These are phyloP conservation scores for Ganaspis brasiliensis DNA, from an alignment of 2,888 invertebrate genomes.

Conservation along the genomic window DNA sequence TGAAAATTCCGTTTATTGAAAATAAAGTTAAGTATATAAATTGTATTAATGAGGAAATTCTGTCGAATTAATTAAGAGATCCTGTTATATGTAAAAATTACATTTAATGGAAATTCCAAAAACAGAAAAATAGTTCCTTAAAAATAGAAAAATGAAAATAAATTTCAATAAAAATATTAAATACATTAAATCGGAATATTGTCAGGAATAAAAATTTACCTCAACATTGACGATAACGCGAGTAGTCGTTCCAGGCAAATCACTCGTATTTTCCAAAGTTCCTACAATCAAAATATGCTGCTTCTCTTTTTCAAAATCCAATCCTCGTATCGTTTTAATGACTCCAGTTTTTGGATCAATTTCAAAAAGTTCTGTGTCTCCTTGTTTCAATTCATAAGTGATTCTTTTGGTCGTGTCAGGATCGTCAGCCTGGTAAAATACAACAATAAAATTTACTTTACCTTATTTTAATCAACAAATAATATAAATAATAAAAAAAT, in stretches of 20 bases:
- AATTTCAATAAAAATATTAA: no score
- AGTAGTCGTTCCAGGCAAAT: conserved; percentile 87
- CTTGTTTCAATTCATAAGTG: conserved; percentile 91
- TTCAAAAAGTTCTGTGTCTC: conserved; percentile 90
- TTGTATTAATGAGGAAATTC: no score
- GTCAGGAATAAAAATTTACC: conserved; percentile 76
- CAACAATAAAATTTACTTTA: conserved; percentile 38
- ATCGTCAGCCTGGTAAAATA: conserved; percentile 86
- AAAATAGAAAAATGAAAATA: no score
- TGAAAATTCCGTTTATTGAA: no score
- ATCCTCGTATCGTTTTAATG: conserved; percentile 87
- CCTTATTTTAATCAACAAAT: neutral
- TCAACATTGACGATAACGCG: conserved; percentile 88
- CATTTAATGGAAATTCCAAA: no score
- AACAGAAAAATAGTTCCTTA: no score
- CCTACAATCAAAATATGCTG: conserved; percentile 90
- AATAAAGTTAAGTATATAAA: no score
- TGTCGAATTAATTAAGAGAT: no score
- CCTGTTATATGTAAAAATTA: no score
- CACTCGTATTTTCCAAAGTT: conserved; percentile 90
- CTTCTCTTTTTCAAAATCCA: conserved; percentile 90
- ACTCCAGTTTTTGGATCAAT: conserved; percentile 91
- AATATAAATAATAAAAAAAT: neutral
- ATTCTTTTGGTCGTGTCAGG: conserved; percentile 91
- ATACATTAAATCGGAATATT: no score